Evolutionary conservation across 2,113 vertebrate genomes (phyloP).

Genomic region (Alexandromys fortis): DNA sequence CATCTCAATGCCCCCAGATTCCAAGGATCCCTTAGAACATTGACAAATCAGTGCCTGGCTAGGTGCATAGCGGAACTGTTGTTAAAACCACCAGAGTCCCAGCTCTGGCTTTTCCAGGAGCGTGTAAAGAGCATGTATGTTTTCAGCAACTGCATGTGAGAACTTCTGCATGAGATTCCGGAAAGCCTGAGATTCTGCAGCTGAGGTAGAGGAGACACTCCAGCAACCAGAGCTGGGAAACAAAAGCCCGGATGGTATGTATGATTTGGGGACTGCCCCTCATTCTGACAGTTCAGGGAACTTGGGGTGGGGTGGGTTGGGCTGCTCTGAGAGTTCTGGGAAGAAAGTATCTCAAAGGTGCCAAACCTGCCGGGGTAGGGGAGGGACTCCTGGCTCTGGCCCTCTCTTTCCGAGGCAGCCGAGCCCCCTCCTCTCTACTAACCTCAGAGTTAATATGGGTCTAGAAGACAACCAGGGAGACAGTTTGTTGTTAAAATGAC

Average conservation of each 20-base stretch:
- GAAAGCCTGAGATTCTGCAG: background rate
- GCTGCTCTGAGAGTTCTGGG: background rate
- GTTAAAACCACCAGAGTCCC: no score
- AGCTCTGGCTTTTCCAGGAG: background rate
- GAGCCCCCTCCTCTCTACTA: accelerated
- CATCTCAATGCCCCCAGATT: no score
- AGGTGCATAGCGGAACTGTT: background rate
- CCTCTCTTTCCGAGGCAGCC: background rate
- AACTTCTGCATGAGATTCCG: background rate
- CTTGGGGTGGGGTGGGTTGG: accelerated
- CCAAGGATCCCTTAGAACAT: accelerated
- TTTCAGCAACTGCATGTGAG: background rate
- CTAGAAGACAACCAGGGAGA: slow-evolving; percentile 57
- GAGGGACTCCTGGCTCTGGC: background rate
- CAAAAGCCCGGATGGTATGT: accelerated
- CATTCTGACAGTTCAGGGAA: background rate
- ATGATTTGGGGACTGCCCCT: accelerated
- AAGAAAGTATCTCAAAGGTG: background rate
- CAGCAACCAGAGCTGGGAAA: background rate
- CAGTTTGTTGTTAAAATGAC: slow-evolving; percentile 83
- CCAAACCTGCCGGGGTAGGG: background rate
- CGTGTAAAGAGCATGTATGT: background rate
- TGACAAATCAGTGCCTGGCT: background rate
- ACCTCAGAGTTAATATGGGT: background rate
- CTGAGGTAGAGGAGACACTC: background rate